A percentile compares a stretch with the other conserved stretches of the same genome.
These are phyloP conservation scores for Kryptopterus vitreolus DNA, from an alignment of 2,797 vertebrate species.

Conservation along the genomic window DNA sequence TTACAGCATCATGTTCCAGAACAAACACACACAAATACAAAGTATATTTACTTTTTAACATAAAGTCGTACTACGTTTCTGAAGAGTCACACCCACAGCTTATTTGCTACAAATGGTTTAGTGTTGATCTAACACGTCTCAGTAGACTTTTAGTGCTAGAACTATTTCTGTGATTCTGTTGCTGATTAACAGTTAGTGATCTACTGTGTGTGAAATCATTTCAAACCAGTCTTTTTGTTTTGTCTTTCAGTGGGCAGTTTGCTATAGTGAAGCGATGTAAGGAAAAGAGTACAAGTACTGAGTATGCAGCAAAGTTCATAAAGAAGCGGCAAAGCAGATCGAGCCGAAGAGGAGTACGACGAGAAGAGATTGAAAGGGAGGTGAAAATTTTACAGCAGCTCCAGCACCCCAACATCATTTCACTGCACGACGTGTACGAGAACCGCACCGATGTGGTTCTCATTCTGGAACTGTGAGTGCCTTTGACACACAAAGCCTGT, in stretches of 20 bases:
- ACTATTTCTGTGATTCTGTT: not conserved
- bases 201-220: not conserved
- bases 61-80: too few species aligned
- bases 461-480: conserved; percentile 95
- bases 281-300: conserved; percentile 80
- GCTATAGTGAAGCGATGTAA: conserved; percentile 89
- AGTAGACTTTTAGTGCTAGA: not conserved
- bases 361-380: conserved; percentile 92
- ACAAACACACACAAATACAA: too few species aligned
- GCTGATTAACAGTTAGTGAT: not conserved
- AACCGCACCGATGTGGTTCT: conserved; percentile 93
- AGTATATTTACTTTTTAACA: not conserved
- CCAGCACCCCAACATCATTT: conserved; percentile 86
- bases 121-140: not conserved
- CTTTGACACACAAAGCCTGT: not conserved
- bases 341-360: conserved; percentile 87
- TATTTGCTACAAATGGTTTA: not conserved
- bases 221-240: conserved; percentile 1
- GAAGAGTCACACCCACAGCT: not conserved
- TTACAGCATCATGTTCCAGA: not conserved
- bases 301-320: conserved; percentile 94
- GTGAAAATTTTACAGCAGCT: conserved; percentile 89
- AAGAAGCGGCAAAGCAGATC: conserved; percentile 88
- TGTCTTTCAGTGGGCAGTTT: conserved; percentile 87
- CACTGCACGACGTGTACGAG: conserved; percentile 91